Conservation (phyloP, 2,113 vertebrate genomes). For the Vombatus ursinus region DNA sequence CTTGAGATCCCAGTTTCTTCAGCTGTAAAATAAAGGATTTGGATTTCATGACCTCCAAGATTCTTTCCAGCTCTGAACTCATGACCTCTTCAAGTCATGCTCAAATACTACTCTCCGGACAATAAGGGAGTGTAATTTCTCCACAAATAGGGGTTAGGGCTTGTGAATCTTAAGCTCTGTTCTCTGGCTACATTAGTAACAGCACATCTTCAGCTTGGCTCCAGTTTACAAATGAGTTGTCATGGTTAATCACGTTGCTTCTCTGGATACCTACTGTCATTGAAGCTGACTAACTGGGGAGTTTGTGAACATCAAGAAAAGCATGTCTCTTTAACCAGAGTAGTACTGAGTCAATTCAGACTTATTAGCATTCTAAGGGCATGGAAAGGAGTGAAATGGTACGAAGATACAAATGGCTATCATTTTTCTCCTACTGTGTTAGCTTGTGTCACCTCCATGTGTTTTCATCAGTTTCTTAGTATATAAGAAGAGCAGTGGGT, state of each 20-base stretch:
- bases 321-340: background rate
- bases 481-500: slow-evolving; percentile 19
- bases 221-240: slow-evolving; percentile 32
- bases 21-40: background rate
- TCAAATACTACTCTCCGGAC: background rate
- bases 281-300: background rate
- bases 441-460: slow-evolving; percentile 35
- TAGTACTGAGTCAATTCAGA: slow-evolving; percentile 31
- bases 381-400: background rate
- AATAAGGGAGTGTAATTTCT: background rate
- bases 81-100: background rate
- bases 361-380: slow-evolving; percentile 42
- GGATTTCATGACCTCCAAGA: background rate
- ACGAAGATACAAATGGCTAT: background rate
- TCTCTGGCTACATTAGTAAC: slow-evolving; percentile 21
- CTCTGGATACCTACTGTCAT: background rate
- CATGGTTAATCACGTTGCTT: slow-evolving; percentile 14
- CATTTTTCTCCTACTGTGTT: background rate
- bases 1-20: background rate
- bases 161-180: slow-evolving; percentile 15
- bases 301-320: background rate
- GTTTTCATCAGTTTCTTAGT: background rate
- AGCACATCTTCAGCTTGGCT: slow-evolving; percentile 21
- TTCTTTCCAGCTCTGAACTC: background rate
- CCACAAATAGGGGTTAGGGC: background rate